Conservation (phyloP, 2,888 invertebrate species). For the Pyrrhosoma nymphula region DNA sequence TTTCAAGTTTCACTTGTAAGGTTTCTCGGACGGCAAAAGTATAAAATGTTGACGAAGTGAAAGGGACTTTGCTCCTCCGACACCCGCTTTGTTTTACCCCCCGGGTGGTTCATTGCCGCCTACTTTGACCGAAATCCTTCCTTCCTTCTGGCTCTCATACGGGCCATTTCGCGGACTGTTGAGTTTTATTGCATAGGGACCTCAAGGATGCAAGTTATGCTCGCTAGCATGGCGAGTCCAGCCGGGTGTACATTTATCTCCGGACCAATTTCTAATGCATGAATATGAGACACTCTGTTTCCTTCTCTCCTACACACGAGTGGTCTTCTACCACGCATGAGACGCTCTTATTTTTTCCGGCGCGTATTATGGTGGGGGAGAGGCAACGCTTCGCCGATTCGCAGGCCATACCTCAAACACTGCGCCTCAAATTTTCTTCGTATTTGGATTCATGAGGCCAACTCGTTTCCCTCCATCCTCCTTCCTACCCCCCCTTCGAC, state of each 20-base stretch:
- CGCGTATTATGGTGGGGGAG: background rate
- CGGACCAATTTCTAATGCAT: conserved; percentile 4
- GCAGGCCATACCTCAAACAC: background rate
- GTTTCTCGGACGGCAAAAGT: too few relatives aligned
- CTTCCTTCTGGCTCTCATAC: background rate
- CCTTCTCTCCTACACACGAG: background rate
- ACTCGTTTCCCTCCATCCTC: background rate
- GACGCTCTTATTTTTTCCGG: background rate
- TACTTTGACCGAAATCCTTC: background rate
- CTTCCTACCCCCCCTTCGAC: background rate
- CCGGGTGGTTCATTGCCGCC: background rate
- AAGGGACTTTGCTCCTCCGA: too few relatives aligned
- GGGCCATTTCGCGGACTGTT: background rate
- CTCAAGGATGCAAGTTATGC: background rate
- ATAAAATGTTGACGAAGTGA: too few relatives aligned
- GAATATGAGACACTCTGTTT: background rate
- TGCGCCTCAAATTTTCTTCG: background rate
- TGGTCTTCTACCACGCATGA: too few relatives aligned
- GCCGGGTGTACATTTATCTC: background rate
- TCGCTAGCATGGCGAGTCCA: too few relatives aligned
- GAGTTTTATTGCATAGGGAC: background rate
- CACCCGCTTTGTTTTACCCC: background rate
- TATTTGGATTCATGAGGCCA: conserved; percentile 41
- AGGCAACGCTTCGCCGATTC: background rate
- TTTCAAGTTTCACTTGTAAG: too few relatives aligned